Base-by-base conservation (phyloP, 2,113 vertebrate genomes). In the Otocyon megalotis region DNA sequence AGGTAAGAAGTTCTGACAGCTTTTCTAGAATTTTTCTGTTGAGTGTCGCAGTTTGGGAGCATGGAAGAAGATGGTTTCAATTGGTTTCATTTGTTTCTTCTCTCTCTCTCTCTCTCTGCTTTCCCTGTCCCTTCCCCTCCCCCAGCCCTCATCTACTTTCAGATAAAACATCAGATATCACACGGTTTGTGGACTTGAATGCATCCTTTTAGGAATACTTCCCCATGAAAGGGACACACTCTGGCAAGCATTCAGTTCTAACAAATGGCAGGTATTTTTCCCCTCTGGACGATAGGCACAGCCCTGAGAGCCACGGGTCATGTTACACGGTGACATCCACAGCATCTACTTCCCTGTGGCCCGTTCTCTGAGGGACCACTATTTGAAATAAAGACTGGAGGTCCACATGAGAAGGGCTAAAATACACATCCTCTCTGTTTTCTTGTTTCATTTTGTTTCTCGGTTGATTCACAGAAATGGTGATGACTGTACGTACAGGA, bases 241-340 rank as follows among this genome's bases (percentile, higher is more conserved):
- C 69, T 48, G 86, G 79, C 48, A 19, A 76, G 63, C 28, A 0
- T 17, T 76, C 37, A 8, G 15, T 37, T 54, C 92, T n/a, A 11
- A 90, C 54, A 60, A 77, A 43, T 2, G 71, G 37, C 72, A 91
- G 16, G 48, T 32, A 48, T 28, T 60, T 54, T 28, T 84, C 62
- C 79, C 5, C 35, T n/a, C 32, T 37, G n/a, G 56, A 71, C 54
- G 20, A 15, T 53, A 17, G 0, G 10, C 16, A 4, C 3, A 8
- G 63, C 72, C 32, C 26, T 35, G 20, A 19, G 24, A 65, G 32
- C 6, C 32, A 7, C 0, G 0, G 56, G n/a, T 79, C 94, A 5
- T 0, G 1, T 72, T 62, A 86, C 80, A 24, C 0, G 0, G 30
- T 32, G 84, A 63, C 2, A 0, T 9, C 58, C 62, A 7, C 28